phyloP scores from a whole-genome alignment of 2,888 invertebrate species.

The Adelognathus sp. region DNA sequence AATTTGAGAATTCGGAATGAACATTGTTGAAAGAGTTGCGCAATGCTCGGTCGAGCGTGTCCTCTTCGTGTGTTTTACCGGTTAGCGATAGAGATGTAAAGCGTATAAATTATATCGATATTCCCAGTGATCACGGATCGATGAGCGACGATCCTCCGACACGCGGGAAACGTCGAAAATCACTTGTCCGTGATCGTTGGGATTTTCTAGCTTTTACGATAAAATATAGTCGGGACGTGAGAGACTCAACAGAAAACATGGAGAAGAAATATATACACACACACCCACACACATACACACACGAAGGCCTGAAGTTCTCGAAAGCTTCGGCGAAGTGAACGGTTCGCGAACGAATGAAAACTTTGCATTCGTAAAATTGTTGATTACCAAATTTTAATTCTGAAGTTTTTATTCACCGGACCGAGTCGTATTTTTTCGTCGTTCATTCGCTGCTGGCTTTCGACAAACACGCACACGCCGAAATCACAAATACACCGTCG shows the following conservation, averaged over 20 bases:
- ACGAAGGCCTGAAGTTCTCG: background rate
- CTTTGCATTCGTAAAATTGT: conserved; percentile 9
- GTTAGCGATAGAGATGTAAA: conserved; percentile 67
- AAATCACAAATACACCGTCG: conserved; percentile 23
- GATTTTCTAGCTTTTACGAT: conserved; percentile 40
- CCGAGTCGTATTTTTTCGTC: background rate
- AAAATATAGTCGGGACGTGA: conserved; percentile 48
- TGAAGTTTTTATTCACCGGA: background rate
- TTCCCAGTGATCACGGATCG: conserved; percentile 44
- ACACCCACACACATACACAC: background rate
- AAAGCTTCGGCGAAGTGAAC: background rate
- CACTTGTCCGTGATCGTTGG: conserved; percentile 27
- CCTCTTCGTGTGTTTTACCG: conserved; percentile 75
- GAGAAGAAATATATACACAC: conserved; percentile 10
- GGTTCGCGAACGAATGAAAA: background rate
- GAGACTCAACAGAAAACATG: conserved; percentile 12
- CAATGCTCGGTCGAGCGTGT: conserved; percentile 26
- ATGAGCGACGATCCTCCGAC: background rate
- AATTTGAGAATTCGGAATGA: background rate
- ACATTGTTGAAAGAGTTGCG: background rate
- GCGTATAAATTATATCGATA: conserved; percentile 66
- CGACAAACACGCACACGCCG: conserved; percentile 4
- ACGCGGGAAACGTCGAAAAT: background rate
- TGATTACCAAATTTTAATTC: background rate
- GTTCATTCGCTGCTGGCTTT: background rate